Evolutionary conservation across 2,113 vertebrate species (phyloP), one percentile per base, ranked within the genome.

Genomic region (Anguilla rostrata): DNA sequence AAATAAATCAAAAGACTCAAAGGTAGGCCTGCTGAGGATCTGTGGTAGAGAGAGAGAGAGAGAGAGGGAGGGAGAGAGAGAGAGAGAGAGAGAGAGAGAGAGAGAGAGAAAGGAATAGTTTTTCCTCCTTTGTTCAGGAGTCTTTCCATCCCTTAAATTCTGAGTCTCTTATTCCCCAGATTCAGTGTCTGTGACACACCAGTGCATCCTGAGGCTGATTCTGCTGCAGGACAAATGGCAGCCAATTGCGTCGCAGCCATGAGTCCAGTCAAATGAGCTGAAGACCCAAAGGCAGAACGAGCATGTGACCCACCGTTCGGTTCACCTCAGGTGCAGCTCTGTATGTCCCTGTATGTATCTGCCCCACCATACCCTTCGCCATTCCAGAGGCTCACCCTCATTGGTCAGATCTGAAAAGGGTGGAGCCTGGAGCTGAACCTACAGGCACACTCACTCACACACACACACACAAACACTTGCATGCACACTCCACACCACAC

Each of bases 391-490:
- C 63, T 86, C 60, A n/a, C 20, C 71, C 41, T 26, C 81, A 81
- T 82, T 86, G 85, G 80, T n/a, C 53, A 3, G 1, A 22, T 40
- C 63, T 56, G 29, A 22, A 43, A 66, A 78, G 63, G 87, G 63
- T 81, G 63, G 83, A 46, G 83, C 57, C 81, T 57, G 57, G 20
- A 22, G 40, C 2, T 8, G 29, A 9, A 66, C 63, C 84, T 46
- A 8, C 49, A 53, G 49, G 8, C 49, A 53, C 49, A 53, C 49
- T 11, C 49, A 12, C 49, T 12, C 49, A 53, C 49, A 53, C 49
- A 53, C 49, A 53, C 49, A 80, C 34, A 85, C 57, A 87, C 20
- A 79, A 66, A 89, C 83, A 20, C 85, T 90, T 9, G 9, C 43
- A 46, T 46, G 5, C 43, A 46, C n/a, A n/a, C n/a, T n/a, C n/a